Evolutionary conservation across 92 coral and sea anemone genomes (phyloP).

Genomic region (Paramuricea clavata): DNA sequence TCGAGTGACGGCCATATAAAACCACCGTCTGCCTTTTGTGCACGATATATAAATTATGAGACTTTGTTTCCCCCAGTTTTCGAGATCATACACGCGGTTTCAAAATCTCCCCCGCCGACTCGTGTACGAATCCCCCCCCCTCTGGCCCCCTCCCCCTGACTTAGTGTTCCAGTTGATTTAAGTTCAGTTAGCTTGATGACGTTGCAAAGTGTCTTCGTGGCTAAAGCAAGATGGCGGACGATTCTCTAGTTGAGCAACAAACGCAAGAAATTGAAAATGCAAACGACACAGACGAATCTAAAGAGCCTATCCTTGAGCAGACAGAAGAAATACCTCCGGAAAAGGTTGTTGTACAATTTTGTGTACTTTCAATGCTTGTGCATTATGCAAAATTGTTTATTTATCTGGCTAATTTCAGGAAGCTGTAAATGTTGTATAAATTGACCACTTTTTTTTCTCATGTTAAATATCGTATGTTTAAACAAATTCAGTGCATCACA

Average conservation of each 20-base stretch:
- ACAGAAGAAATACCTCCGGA: background rate
- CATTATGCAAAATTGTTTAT: background rate
- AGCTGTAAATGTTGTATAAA: too few relatives aligned
- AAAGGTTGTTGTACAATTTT: constrained; percentile 14
- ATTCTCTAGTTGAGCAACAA: constrained; percentile 43
- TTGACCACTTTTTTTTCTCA: background rate
- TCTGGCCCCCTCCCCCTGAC: background rate
- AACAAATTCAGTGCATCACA: background rate
- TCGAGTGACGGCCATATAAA: too few relatives aligned
- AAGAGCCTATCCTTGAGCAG: background rate
- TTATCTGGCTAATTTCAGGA: too few relatives aligned
- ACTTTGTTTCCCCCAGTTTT: background rate
- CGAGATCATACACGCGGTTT: background rate
- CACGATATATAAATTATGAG: background rate
- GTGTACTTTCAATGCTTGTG: background rate
- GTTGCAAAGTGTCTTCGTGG: constrained; percentile 61
- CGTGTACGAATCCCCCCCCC: too few relatives aligned
- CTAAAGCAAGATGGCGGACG: constrained; percentile 97
- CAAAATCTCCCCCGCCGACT: background rate
- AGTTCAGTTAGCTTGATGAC: constrained; percentile 22
- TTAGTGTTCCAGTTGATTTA: background rate
- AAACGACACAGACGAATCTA: background rate
- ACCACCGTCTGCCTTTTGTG: background rate
- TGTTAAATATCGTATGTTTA: too few relatives aligned
- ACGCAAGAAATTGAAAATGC: constrained; percentile 28